Percentiles rank a stretch among this genome's conserved stretches.
phyloP scores from a whole-genome alignment of 1,140 invertebrate genomes.

The Harpegnathos saltator region DNA sequence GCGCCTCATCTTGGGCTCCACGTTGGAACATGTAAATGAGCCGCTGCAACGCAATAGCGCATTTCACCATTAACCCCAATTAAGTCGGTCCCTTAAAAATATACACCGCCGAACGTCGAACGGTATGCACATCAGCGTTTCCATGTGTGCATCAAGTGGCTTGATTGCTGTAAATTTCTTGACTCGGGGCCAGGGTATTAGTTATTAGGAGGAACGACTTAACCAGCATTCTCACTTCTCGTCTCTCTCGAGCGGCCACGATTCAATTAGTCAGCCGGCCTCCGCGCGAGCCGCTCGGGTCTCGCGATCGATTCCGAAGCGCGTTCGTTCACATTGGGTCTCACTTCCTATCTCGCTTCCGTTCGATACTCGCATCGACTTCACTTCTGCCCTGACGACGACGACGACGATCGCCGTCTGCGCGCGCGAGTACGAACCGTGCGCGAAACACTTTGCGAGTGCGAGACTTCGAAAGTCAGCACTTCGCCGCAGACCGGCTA shows the following conservation, averaged over 20 bases:
- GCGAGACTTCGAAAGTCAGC: too few species aligned
- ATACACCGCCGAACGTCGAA: conserved; percentile 12
- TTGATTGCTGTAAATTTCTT: conserved; percentile 67
- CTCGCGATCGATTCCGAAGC: too few species aligned
- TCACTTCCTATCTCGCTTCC: too few species aligned
- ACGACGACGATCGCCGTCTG: too few species aligned
- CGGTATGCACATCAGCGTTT: conserved; percentile 39
- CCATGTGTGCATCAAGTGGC: conserved; percentile 47
- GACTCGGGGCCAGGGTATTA: conserved; percentile 36
- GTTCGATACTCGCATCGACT: too few species aligned
- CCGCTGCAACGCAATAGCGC: conserved; percentile 37
- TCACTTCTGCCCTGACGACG: too few species aligned
- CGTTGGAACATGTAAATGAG: not conserved
- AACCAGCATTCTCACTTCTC: conserved; percentile 3
- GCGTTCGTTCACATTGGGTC: too few species aligned
- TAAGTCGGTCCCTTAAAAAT: conserved; percentile 62
- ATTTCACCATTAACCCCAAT: conserved; percentile 64
- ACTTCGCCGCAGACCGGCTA: too few species aligned
- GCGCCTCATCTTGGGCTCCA: not conserved
- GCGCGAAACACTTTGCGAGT: too few species aligned
- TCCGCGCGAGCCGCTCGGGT: too few species aligned
- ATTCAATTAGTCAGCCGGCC: not conserved
- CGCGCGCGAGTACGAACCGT: too few species aligned
- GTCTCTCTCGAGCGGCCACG: not conserved
- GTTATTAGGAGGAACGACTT: conserved; percentile 28